Base-by-base conservation (phyloP, 2,797 vertebrate species). In the Catharus ustulatus region DNA sequence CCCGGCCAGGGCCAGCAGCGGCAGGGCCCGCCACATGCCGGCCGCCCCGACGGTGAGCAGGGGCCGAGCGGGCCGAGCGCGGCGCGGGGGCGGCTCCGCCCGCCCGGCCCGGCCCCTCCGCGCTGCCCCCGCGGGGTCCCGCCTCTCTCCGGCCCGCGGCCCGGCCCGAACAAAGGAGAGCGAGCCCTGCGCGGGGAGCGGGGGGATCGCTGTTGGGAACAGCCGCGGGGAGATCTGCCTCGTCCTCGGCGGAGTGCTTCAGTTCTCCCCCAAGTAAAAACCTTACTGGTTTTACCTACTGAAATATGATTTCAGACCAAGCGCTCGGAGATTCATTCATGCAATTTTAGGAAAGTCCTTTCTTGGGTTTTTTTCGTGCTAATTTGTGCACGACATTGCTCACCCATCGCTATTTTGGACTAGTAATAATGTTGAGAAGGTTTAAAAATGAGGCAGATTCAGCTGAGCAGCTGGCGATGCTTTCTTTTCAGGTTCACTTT, bases 1-100 rank as follows among this genome's bases (percentile, higher is more conserved):
- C 90, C 64, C 88, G 42, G 97, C 97, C 96, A 98, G 96, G 87
- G 86, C 71, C 45, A 84, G 34, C 85, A 78, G 77, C 80, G 66
- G 34, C 85, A 49, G 48, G 48, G 48, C 48, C 71, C 49, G 77
- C 61, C 88, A 43, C 85, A 83, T 85, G 46, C 90, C 77, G 83
- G 68, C 74, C 72, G 73, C 9, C 80, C 80, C 69, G 80, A 84
- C 68, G 52, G 54, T 49, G 13, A 68, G 5, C 64, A 58, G 77
- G 64, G 77, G 23, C 77, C 54, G 54, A 68, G 45, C 45, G 77
- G 36, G 54, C 63, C 6, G 10, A 32, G 52, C 18, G 52, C 49
- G 23, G 67, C 19, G 29, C 49, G 49, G 62, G 62, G n/a, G 24
- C 67, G 85, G 87, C 79, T 62, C 87, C 82, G 75, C 66, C 73